phyloP scores from a whole-genome alignment of 2,888 invertebrate species.

The Ochropacha duplaris region DNA sequence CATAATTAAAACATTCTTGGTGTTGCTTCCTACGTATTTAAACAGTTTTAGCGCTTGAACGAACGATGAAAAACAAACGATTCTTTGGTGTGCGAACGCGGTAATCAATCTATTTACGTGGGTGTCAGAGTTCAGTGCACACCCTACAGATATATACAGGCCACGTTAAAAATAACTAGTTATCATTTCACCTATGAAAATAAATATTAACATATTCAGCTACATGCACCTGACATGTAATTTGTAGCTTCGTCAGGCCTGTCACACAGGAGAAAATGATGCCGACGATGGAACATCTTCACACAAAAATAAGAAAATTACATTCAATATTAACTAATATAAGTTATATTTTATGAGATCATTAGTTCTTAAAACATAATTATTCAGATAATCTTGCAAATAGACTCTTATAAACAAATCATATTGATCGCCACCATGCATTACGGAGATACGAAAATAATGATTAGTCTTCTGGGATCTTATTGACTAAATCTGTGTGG shows the following conservation, averaged over 20 bases:
- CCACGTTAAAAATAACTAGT: slow-evolving; percentile 11
- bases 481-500: too few species aligned
- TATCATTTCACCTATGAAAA: slow-evolving; percentile 37
- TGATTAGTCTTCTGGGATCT: too few species aligned
- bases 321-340: background rate
- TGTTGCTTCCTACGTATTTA: background rate
- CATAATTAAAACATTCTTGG: background rate
- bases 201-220: slow-evolving; percentile 4
- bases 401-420: too few species aligned
- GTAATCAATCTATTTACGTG: slow-evolving; percentile 53
- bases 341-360: background rate
- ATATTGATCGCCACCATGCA: too few species aligned
- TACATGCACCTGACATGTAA: background rate
- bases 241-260: background rate
- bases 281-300: background rate
- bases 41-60: slow-evolving; percentile 7
- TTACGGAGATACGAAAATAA: too few species aligned
- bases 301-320: background rate
- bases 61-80: slow-evolving; percentile 18
- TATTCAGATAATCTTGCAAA: too few species aligned
- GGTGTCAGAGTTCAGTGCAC: slow-evolving; percentile 63
- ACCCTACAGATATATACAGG: slow-evolving; percentile 44
- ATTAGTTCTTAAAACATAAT: background rate
- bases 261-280: background rate
- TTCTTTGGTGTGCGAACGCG: slow-evolving; percentile 28